Evolutionary conservation across 2,797 vertebrate genomes (phyloP), one percentile per base, ranked within the genome.

Genomic region (Neoniphon sammara): DNA sequence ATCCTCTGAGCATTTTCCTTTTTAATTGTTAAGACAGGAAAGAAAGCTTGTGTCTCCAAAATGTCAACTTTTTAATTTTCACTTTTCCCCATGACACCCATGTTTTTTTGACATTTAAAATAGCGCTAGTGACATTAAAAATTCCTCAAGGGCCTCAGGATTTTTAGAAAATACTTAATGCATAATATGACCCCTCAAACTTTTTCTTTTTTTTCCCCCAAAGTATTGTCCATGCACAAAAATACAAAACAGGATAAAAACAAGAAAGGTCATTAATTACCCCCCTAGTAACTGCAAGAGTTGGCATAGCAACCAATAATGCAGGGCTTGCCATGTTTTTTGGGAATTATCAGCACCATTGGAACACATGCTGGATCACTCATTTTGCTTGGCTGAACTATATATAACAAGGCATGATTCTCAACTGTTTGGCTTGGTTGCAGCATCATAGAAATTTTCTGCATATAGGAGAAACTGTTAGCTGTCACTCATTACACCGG

Each of bases 231-330:
- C 50, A 63, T 71, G 49, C 25, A 58, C 11, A 34, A 57, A 46
- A 66, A 64, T 27, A 31, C 27, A 63, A 44, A 66, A 12, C 30
- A 10, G 3, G 9, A 0, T 20, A 10, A 42, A 59, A 57, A 53
- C 4, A 66, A 65, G 39, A 72, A 75, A 82, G 56, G 77, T 77
- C 65, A 86, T 84, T 88, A 89, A 90, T 88, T 86, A 89, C 79
- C 79, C 88, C 83, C 83, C 80, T 84, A 67, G 88, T 87, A 83
- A 85, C 84, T 65, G 63, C 71, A 55, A 46, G 47, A 66, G 70
- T 66, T 66, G 63, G 79, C 89, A 90, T 88, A 77, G 84, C 85
- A 91, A 87, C 82, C 14, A 31, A 56, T 71, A 42, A 77, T 83
- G 75, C 61, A 55, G 64, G 46, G 76, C 70, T 81, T 73, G 76